phyloP scores from a whole-genome alignment of 2,797 vertebrate genomes.

The Enoplosus armatus region DNA sequence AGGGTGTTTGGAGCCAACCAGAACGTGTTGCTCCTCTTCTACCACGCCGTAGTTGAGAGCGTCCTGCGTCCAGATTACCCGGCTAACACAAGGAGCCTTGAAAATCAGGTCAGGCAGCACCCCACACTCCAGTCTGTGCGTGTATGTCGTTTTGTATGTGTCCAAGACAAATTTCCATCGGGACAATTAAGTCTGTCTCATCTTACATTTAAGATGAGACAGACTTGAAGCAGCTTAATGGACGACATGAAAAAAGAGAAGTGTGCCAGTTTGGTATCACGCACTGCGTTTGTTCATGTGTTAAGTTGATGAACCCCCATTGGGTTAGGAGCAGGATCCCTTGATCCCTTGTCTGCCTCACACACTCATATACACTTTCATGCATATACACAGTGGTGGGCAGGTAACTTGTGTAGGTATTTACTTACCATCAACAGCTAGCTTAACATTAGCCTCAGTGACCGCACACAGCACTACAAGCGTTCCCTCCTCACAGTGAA shows the following conservation, averaged over 20 bases:
- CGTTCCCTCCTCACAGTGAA: background rate
- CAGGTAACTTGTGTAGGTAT: background rate
- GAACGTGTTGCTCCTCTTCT: too few relatives aligned
- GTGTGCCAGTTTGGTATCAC: slow-evolving; percentile 11
- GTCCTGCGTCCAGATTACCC: too few relatives aligned
- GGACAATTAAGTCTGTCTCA: too few relatives aligned
- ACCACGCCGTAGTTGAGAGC: too few relatives aligned
- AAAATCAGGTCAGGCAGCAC: too few relatives aligned
- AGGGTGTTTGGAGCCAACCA: too few relatives aligned
- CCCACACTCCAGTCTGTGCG: too few relatives aligned
- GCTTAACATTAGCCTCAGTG: background rate
- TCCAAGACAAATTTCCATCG: too few relatives aligned
- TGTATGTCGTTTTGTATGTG: too few relatives aligned
- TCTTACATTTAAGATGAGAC: too few relatives aligned
- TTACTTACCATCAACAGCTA: background rate
- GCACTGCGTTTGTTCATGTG: slow-evolving; percentile 38
- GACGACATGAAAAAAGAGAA: slow-evolving; percentile 12
- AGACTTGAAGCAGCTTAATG: slow-evolving; percentile 2
- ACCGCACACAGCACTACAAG: background rate
- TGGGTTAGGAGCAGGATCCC: slow-evolving; percentile 38
- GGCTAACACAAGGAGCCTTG: too few relatives aligned
- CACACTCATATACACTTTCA: background rate
- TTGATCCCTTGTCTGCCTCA: background rate
- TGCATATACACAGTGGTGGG: background rate
- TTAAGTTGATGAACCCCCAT: slow-evolving; percentile 62